phyloP scores from a whole-genome alignment of 2,797 vertebrate genomes.

The Typhlichthys subterraneus region DNA sequence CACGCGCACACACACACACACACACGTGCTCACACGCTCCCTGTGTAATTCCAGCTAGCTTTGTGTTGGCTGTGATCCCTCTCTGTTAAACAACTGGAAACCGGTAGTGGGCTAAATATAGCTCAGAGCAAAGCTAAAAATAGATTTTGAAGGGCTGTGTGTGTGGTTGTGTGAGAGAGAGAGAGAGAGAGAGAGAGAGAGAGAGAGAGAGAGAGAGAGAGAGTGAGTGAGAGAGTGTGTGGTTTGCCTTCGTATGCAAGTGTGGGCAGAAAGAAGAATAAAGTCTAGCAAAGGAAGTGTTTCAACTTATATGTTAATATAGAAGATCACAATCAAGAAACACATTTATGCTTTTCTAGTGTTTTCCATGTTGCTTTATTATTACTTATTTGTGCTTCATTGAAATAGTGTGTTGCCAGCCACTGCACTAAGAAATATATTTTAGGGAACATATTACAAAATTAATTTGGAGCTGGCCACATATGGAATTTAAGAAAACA shows the following conservation, averaged over 20 bases:
- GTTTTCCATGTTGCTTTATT: too few species aligned
- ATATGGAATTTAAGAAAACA: constrained; percentile 9
- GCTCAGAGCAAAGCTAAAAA: constrained; percentile 63
- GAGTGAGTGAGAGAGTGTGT: constrained; percentile 19
- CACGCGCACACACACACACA: constrained; percentile 8
- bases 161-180: constrained; percentile 12
- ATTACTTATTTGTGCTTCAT: too few species aligned
- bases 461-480: too few species aligned
- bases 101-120: constrained; percentile 74
- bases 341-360: too few species aligned
- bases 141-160: constrained; percentile 55
- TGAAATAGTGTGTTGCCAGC: too few species aligned
- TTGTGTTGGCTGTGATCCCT: constrained; percentile 70
- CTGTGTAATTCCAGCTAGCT: constrained; percentile 66
- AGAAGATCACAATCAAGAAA: too few species aligned
- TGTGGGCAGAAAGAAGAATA: constrained; percentile 44
- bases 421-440: too few species aligned
- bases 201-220: not conserved
- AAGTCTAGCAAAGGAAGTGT: constrained; percentile 38
- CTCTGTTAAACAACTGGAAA: constrained; percentile 73
- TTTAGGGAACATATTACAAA: too few species aligned
- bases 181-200: not conserved
- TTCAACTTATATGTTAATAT: constrained; percentile 16
- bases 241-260: constrained; percentile 44
- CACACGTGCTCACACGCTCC: constrained; percentile 25